Percentiles rank a stretch among this genome's conserved stretches.
phyloP scores from a whole-genome alignment of 2,888 invertebrate species.

The Dryobota labecula region DNA sequence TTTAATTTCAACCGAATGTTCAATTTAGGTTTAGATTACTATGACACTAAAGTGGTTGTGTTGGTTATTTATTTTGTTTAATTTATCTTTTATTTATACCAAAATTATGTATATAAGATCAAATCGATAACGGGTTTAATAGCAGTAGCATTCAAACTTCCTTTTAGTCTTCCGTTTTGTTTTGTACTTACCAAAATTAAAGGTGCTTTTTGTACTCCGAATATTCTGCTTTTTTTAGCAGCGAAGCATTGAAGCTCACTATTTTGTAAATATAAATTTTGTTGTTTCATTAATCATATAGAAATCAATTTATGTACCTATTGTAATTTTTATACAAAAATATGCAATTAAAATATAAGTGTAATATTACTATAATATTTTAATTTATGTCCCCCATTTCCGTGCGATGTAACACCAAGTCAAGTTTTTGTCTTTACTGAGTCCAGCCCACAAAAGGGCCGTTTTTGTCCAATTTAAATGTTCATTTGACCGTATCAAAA shows the following conservation, averaged over 20 bases:
- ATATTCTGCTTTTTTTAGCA: slow-evolving; percentile 69
- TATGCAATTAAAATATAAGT: slow-evolving; percentile 87
- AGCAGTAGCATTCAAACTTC: slow-evolving; percentile 81
- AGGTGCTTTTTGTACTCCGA: slow-evolving; percentile 80
- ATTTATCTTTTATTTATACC: slow-evolving; percentile 88
- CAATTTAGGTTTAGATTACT: slow-evolving; percentile 79
- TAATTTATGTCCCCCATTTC: slow-evolving; percentile 21
- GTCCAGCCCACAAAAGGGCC: not conserved
- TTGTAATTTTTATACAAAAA: slow-evolving; percentile 90
- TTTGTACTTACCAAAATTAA: slow-evolving; percentile 85
- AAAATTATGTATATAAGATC: slow-evolving; percentile 80
- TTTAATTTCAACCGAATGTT: slow-evolving; percentile 76
- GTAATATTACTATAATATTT: slow-evolving; percentile 61
- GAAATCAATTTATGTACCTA: slow-evolving; percentile 86
- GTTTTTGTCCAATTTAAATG: not conserved
- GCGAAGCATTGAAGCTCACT: slow-evolving; percentile 80
- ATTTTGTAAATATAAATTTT: slow-evolving; percentile 84
- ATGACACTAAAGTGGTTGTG: slow-evolving; percentile 86
- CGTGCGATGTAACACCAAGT: not conserved
- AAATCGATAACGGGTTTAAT: slow-evolving; percentile 82
- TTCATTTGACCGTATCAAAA: not conserved
- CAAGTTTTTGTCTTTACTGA: not conserved
- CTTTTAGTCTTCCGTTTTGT: slow-evolving; percentile 86
- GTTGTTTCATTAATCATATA: slow-evolving; percentile 81
- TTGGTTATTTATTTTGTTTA: slow-evolving; percentile 89